Base-by-base conservation (phyloP, 2,113 vertebrate genomes). In the Cebus imitator region DNA sequence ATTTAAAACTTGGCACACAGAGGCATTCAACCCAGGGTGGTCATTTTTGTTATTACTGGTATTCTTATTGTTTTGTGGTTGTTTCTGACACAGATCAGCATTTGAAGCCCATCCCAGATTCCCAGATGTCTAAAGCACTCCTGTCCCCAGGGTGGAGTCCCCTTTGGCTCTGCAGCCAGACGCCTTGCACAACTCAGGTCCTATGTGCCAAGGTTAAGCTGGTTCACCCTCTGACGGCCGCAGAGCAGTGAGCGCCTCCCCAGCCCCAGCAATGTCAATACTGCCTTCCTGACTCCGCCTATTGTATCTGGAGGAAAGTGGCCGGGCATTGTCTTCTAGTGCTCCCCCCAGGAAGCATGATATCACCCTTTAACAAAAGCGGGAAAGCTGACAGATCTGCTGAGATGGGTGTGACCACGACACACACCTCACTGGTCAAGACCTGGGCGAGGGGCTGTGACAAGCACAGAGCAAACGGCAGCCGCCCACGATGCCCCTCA, bases 311-410 rank as follows among this genome's bases (percentile, higher is more conserved):
- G 98, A 98, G 98, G 98, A 98, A 98, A 98, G 98, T 98, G 37
- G 98, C 97, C 32, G 94, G 21, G 12, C 97, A 99, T 99, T 99
- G 99, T 99, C 99, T 98, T 99, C 98, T 97, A 97, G 89, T 0
- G 3, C 98, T 98, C 21, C 96, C 99, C 98, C 98, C 98, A 99
- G 99, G 99, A 99, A 99, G 97, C 98, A 99, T 99, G 99, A 99
- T 98, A 98, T 99, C 99, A 99, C 98, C 91, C 97, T 96, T 96
- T 97, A 99, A 99, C 99, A 99, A 99, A 99, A 99, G 98, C 98
- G 98, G 99, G 99, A 99, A 99, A 99, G 98, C 98, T 98, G 98
- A 98, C 98, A 99, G 98, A 98, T 98, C 98, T 98, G 95, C 97
- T 66, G 98, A 98, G 98, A 98, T 98, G 98, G 99, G 99, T 99